A percentile compares a stretch with the other conserved stretches of the same genome.
phyloP scores from a whole-genome alignment of 2,797 vertebrate genomes.

The Lepus townsendii region DNA sequence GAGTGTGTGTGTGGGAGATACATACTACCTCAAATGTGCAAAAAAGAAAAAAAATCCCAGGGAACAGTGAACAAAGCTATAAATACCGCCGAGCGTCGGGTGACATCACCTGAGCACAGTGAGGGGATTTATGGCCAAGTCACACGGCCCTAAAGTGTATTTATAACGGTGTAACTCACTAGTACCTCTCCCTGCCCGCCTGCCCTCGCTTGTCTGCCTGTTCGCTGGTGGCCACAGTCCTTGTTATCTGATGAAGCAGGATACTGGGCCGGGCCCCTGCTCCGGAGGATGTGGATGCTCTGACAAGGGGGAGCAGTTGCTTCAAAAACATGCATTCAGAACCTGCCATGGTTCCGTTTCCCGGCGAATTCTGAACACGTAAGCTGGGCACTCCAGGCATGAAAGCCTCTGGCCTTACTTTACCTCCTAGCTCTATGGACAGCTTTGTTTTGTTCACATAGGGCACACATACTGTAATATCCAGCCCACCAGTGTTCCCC shows the following conservation, averaged over 20 bases:
- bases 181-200: background rate
- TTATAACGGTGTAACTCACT: conserved; percentile 74
- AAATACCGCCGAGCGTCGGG: conserved; percentile 65
- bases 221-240: background rate
- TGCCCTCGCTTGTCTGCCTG: background rate
- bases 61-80: conserved; percentile 75
- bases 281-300: background rate
- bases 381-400: background rate
- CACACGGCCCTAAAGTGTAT: conserved; percentile 64
- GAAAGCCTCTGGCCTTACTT: background rate
- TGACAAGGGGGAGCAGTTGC: background rate
- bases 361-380: background rate
- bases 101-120: conserved; percentile 77
- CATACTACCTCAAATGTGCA: conserved; percentile 5
- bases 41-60: conserved; percentile 5
- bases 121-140: conserved; percentile 62
- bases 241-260: background rate
- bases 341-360: background rate
- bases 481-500: background rate
- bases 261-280: background rate
- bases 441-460: background rate
- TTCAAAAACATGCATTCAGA: background rate
- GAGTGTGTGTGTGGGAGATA: conserved; percentile 37
- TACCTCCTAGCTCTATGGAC: background rate
- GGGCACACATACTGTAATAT: fast-evolving